These are phyloP conservation scores for Hapalemur alaotrensis DNA, from an alignment of 2,797 vertebrate genomes.

Conservation along the genomic window DNA sequence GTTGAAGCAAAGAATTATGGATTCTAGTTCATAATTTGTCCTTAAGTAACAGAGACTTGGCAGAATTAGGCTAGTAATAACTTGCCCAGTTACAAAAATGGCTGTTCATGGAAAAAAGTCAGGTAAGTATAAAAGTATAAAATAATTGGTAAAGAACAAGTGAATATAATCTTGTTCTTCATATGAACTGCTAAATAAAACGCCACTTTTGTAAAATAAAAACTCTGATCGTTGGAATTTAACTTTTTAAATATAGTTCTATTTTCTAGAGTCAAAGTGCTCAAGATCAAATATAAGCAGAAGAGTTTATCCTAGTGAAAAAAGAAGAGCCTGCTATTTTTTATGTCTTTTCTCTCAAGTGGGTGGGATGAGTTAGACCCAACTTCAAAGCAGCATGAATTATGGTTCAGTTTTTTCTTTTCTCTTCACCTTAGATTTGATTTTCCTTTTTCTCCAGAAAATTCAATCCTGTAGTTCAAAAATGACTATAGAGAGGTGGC, in stretches of 20 bases:
- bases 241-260: constrained; percentile 43
- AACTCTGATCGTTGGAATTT: not conserved
- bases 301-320: constrained; percentile 21
- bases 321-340: not conserved
- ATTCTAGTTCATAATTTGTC: constrained; percentile 25
- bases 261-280: constrained; percentile 27
- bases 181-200: not conserved
- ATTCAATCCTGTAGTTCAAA: not conserved
- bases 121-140: constrained; percentile 5
- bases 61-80: constrained; percentile 22
- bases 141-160: constrained; percentile 34
- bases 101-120: not conserved
- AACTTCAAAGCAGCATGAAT: not conserved
- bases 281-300: constrained; percentile 28
- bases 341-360: constrained; percentile 1
- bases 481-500: not conserved
- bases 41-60: constrained; percentile 26
- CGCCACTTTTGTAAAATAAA: not conserved
- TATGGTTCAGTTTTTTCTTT: not conserved
- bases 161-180: not conserved
- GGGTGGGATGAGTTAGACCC: not conserved
- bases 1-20: constrained; percentile 17
- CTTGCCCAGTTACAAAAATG: constrained; percentile 22
- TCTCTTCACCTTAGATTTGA: constrained; percentile 19
- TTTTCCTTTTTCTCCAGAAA: constrained; percentile 19